phyloP scores from a whole-genome alignment of 2,797 vertebrate genomes.

The Manis crassicaudata region DNA sequence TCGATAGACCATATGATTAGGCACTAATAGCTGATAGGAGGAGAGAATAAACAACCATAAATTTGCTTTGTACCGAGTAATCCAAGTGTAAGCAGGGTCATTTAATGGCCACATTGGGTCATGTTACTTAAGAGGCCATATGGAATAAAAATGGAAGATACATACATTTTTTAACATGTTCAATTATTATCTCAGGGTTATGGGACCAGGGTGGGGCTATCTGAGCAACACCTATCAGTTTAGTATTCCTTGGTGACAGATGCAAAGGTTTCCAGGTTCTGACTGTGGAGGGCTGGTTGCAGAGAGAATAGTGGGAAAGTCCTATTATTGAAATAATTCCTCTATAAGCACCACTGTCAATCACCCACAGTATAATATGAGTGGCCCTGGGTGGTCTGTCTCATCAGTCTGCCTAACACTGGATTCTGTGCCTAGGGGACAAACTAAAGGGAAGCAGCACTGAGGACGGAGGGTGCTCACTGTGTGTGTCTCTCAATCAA shows the following conservation, averaged over 20 bases:
- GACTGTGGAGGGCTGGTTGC: background rate
- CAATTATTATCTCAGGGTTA: constrained; percentile 72
- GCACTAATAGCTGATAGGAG: constrained; percentile 91
- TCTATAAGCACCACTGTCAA: constrained; percentile 23
- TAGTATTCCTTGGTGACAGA: background rate
- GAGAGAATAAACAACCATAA: constrained; percentile 89
- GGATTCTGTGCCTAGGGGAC: background rate
- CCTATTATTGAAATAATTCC: constrained; percentile 61
- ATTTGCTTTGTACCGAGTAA: constrained; percentile 89
- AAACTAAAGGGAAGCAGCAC: accelerated
- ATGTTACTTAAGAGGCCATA: constrained; percentile 84
- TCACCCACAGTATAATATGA: background rate
- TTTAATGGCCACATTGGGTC: constrained; percentile 88
- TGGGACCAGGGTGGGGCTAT: background rate
- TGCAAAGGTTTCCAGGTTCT: background rate
- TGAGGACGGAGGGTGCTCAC: background rate
- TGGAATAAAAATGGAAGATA: constrained; percentile 82
- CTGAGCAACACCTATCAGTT: background rate
- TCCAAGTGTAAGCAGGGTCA: constrained; percentile 90
- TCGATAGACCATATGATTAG: constrained; percentile 94
- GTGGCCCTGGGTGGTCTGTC: constrained; percentile 69
- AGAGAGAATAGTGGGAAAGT: constrained; percentile 7
- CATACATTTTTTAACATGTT: constrained; percentile 84
- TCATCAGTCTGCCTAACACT: background rate
- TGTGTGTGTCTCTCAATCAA: background rate